Base-by-base conservation (phyloP, 2,797 vertebrate species). In the Gadopsis bispinosus region DNA sequence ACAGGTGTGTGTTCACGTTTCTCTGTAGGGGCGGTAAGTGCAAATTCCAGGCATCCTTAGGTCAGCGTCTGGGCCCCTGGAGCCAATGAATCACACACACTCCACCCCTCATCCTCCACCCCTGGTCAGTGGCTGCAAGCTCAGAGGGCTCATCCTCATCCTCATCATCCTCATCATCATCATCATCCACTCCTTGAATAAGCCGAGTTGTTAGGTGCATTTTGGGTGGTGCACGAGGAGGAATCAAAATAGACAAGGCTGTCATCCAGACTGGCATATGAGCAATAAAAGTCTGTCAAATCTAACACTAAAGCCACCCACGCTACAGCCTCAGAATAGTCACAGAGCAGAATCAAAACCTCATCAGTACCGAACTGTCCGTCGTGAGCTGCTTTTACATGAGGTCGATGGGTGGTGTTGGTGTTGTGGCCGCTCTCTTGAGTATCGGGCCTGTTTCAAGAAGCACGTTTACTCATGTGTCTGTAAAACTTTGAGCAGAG, bases 1-100 rank as follows among this genome's bases (percentile, higher is more conserved):
- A 95, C 95, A 89, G 96, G 97, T 97, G 91, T 39, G 37, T 39
- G 37, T 39, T 33, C 7, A 1, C 7, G 13, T 41, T 37, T 55
- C 4, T 48, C 14, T 35, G 10, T 43, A 20, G 4, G 13, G 19
- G 17, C 19, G 16, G 22, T 9, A 14, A 33, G 33, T 51, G 41
- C 26, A 33, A 41, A n/a, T 45, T 16, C 0, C 2, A 12, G 16
- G 75, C 45, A 47, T 14, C 11, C 16, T 17, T 9, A 26, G 16
- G 17, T 4, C 4, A 19, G 8, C 0, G 12, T 5, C 5, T 29
- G 16, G 26, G 6, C 22, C 12, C 33, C 12, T 58, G 10, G 26
- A 59, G 29, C 58, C 26, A 58, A 29, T 29, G 16, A 50, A 14
- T 41, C 59, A 62, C 11, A 62, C 0, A 41, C 14, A 26, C 8